A percentile compares a stretch with the other conserved stretches of the same genome.
phyloP scores from a whole-genome alignment of 1,140 invertebrate species.

The Fopius arisanus region DNA sequence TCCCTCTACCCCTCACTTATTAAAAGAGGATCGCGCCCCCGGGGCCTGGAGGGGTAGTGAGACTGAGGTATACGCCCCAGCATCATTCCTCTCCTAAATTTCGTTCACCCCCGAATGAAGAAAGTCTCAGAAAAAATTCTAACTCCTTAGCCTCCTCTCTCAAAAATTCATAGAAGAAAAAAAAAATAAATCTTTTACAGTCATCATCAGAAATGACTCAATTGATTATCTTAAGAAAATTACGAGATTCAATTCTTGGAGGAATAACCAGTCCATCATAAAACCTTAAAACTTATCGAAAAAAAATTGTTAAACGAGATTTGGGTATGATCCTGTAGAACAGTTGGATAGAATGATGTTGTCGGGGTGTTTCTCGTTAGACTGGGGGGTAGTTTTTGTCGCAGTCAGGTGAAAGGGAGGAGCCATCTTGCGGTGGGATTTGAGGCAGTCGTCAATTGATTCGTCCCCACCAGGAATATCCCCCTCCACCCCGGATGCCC shows the following conservation, averaged over 20 bases:
- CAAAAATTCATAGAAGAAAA: no score
- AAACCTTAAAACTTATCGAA: no score
- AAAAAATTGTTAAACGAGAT: no score
- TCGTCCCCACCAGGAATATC: slow-evolving; percentile 49
- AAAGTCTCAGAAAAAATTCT: background rate
- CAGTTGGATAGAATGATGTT: slow-evolving; percentile 1
- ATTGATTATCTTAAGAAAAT: no score
- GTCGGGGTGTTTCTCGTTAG: background rate
- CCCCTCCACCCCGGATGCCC: slow-evolving; percentile 22
- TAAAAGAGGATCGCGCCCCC: slow-evolving; percentile 62
- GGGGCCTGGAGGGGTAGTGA: slow-evolving; percentile 42
- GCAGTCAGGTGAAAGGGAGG: slow-evolving; percentile 50
- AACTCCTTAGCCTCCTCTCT: no score
- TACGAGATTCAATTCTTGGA: no score
- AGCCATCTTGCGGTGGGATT: slow-evolving; percentile 65
- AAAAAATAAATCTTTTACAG: no score
- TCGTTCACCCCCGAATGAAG: background rate
- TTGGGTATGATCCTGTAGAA: background rate
- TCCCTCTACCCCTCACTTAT: slow-evolving; percentile 50
- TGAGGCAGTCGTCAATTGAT: slow-evolving; percentile 63
- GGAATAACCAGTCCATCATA: no score
- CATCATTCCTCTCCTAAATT: background rate
- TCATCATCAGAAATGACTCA: no score
- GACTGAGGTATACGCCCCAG: slow-evolving; percentile 31
- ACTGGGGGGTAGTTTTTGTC: slow-evolving; percentile 45